phyloP scores from a whole-genome alignment of 1,140 invertebrate genomes.

The Acromyrmex echinatior region DNA sequence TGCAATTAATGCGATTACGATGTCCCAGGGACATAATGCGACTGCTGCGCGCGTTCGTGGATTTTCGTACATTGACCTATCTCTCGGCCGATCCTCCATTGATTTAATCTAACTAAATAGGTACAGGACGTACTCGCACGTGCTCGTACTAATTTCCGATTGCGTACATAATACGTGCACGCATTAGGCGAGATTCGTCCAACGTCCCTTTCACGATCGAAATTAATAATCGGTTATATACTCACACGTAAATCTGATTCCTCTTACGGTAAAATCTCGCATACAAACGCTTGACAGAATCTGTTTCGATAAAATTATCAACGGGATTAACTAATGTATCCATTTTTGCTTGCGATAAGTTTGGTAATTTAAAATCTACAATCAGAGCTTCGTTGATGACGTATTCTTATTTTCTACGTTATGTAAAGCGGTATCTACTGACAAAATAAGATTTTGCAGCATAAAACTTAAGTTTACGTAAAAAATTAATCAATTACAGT shows the following conservation, averaged over 20 bases:
- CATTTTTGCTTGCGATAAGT: not conserved
- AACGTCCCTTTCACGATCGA: constrained; percentile 29
- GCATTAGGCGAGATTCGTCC: constrained; percentile 37
- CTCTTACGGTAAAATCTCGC: not conserved
- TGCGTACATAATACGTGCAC: constrained; percentile 5
- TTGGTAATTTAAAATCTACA: not conserved
- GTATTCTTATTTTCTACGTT: not conserved
- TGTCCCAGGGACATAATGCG: constrained; percentile 52
- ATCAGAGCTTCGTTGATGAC: not conserved
- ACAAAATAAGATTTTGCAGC: no score
- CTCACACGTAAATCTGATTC: not conserved
- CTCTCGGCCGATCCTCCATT: constrained; percentile 15
- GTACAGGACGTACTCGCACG: constrained; percentile 3
- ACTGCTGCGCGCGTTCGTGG: constrained; percentile 15
- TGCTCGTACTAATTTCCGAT: constrained; percentile 37
- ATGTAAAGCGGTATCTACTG: no score
- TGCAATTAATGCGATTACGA: constrained; percentile 59
- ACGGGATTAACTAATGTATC: not conserved
- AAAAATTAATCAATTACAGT: no score
- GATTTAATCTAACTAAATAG: constrained; percentile 60
- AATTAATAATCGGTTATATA: constrained; percentile 42
- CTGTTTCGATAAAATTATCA: constrained; percentile 5
- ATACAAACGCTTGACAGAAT: not conserved
- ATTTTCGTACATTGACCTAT: constrained; percentile 56
- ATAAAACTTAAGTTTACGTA: no score